These are phyloP conservation scores for Lasioglossum vierecki DNA, from an alignment of 2,888 invertebrate species.

Conservation along the genomic window DNA sequence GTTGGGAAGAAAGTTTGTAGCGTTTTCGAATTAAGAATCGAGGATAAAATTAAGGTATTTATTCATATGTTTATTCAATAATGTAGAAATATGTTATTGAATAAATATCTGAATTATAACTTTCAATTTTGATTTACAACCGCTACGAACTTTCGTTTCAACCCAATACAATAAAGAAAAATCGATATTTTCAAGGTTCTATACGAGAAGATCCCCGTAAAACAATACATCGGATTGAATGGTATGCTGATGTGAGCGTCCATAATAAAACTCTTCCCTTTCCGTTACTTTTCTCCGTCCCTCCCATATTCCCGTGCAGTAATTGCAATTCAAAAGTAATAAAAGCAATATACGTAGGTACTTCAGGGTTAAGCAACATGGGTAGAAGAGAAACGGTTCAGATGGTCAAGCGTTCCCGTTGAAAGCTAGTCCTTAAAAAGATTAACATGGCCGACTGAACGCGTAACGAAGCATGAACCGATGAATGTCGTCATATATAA, in stretches of 20 bases:
- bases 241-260: neutral
- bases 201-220: neutral
- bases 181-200: no score
- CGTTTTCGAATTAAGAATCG: no score
- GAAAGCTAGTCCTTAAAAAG: constrained; percentile 13
- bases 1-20: no score
- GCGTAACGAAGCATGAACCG: constrained; percentile 7
- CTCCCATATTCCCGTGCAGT: neutral
- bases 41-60: no score
- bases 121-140: no score
- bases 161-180: no score
- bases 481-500: neutral
- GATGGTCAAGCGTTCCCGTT: neutral
- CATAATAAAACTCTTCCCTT: neutral
- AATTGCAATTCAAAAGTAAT: constrained; percentile 8
- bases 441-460: neutral
- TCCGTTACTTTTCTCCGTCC: neutral
- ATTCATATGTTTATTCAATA: no score
- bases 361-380: neutral
- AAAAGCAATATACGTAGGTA: neutral
- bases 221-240: neutral
- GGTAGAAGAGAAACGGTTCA: constrained; percentile 1
- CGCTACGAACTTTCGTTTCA: no score
- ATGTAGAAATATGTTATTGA: no score
- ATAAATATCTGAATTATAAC: no score